Percentiles rank a stretch among this genome's conserved stretches.
Evolutionary conservation across 2,888 invertebrate genomes (phyloP).

Genomic region (Himalopsyche tibetana): DNA sequence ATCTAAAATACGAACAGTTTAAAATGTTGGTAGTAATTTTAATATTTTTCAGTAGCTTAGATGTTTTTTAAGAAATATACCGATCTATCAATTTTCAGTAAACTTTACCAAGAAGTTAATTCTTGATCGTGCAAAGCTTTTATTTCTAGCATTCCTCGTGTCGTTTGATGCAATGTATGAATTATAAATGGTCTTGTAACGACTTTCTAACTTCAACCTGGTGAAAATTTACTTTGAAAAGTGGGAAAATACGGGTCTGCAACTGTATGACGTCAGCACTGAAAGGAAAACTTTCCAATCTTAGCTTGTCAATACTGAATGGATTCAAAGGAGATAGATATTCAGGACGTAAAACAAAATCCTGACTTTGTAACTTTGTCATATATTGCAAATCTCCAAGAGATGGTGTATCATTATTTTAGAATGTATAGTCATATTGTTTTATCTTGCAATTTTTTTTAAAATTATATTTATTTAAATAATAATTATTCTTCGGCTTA

Average conservation of each 20-base stretch:
- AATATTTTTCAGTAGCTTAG: too few species aligned
- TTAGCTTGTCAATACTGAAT: constrained; percentile 14
- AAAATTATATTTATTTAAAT: too few species aligned
- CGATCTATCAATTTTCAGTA: too few species aligned
- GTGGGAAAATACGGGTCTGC: not conserved
- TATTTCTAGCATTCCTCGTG: not conserved
- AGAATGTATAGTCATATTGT: too few species aligned
- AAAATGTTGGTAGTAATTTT: too few species aligned
- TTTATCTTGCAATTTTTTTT: too few species aligned
- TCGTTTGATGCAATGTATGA: constrained; percentile 5
- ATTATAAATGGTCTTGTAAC: constrained; percentile 7
- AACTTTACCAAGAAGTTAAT: too few species aligned
- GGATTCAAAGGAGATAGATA: not conserved
- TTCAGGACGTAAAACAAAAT: constrained; percentile 2
- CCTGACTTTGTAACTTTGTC: constrained; percentile 2
- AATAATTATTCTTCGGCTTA: too few species aligned
- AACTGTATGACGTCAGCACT: constrained; percentile 14
- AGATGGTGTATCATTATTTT: too few species aligned
- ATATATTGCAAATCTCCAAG: not conserved
- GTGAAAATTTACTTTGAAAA: constrained; percentile 13
- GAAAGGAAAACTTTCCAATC: constrained; percentile 22
- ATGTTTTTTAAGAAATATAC: too few species aligned
- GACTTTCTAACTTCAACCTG: not conserved
- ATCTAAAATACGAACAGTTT: too few species aligned
- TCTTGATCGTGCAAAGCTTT: not conserved